A percentile compares a stretch with the other conserved stretches of the same genome.
Evolutionary conservation across 1,140 invertebrate genomes (phyloP).

Genomic region (Parapsyche elsis): DNA sequence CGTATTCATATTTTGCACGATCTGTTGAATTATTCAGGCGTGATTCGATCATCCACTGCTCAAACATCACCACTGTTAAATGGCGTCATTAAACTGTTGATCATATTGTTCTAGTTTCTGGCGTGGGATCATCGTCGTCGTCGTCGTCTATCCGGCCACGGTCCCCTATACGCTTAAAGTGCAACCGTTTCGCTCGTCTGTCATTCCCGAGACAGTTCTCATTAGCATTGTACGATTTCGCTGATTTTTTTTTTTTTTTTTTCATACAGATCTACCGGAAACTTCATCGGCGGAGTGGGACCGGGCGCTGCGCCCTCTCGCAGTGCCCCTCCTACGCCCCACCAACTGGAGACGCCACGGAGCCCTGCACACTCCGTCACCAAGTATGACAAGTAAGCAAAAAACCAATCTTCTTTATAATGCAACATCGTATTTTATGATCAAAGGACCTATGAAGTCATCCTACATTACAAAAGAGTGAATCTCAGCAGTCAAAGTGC

Average conservation of each 20-base stretch:
- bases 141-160: background rate
- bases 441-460: too few relatives aligned
- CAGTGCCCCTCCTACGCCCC: conserved; percentile 37
- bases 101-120: conserved; percentile 37
- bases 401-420: background rate
- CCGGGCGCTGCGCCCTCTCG: conserved; percentile 34
- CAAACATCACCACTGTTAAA: background rate
- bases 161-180: background rate
- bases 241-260: too few relatives aligned
- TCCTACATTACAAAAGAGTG: too few relatives aligned
- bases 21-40: background rate
- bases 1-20: too few relatives aligned
- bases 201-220: too few relatives aligned
- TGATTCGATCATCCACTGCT: background rate
- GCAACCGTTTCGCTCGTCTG: background rate
- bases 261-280: conserved; percentile 36
- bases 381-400: conserved; percentile 41
- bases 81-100: conserved; percentile 30
- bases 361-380: conserved; percentile 32
- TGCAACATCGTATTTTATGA: too few relatives aligned
- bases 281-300: conserved; percentile 25
- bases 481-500: too few relatives aligned
- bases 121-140: conserved; percentile 1
- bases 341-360: conserved; percentile 35
- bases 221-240: too few relatives aligned